Conservation (phyloP, 2,113 vertebrate species). For the Sula dactylatra region DNA sequence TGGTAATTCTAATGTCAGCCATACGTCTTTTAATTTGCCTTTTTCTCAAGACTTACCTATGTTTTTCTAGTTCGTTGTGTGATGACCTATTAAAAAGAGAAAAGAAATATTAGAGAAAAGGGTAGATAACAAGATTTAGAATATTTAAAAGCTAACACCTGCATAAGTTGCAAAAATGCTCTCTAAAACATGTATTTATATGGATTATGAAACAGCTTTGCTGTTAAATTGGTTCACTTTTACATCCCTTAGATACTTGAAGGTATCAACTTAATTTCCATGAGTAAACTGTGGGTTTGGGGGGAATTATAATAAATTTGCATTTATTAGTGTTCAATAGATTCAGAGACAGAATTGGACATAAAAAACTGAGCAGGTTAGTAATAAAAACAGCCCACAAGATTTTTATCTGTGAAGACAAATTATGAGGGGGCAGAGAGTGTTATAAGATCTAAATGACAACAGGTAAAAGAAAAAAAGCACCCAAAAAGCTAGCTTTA, state of each 20-base stretch:
- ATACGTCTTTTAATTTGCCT: neutral
- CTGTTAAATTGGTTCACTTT: constrained; percentile 15
- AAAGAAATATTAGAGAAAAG: constrained; percentile 32
- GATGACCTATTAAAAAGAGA: constrained; percentile 87
- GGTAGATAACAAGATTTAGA: neutral
- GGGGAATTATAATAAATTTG: constrained; percentile 36
- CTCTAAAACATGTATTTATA: neutral
- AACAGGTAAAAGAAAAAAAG: constrained; percentile 19
- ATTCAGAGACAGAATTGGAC: constrained; percentile 30
- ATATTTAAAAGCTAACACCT: neutral
- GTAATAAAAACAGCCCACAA: constrained; percentile 48
- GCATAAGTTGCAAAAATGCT: neutral
- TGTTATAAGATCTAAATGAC: neutral
- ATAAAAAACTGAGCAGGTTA: constrained; percentile 9
- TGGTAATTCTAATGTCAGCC: neutral
- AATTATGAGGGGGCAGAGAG: constrained; percentile 33
- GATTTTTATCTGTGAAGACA: constrained; percentile 12
- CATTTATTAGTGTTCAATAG: constrained; percentile 42
- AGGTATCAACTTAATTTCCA: constrained; percentile 42
- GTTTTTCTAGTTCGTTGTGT: constrained; percentile 98
- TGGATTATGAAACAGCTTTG: constrained; percentile 4
- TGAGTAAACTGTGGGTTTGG: constrained; percentile 27
- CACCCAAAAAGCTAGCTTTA: neutral
- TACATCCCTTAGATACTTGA: constrained; percentile 21
- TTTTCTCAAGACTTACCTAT: constrained; percentile 84